Evolutionary conservation across 1,140 invertebrate genomes (phyloP), one percentile per base, ranked within the genome.

Genomic region (Calycopis cecrops): DNA sequence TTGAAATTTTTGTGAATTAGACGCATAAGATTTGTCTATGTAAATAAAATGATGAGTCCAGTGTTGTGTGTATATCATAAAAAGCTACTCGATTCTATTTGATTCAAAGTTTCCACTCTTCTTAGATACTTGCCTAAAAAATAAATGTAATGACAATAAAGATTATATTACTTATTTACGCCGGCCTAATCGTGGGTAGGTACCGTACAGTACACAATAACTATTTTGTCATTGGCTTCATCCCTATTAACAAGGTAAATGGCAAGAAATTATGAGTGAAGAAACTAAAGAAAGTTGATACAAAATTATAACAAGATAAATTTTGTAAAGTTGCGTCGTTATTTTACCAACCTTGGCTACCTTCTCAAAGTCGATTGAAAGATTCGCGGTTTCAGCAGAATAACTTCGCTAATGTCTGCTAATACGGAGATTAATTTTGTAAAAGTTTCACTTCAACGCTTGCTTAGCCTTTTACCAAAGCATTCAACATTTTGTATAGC

Each of bases 361-460:
- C 34, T 62, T 52, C 50, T 18, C 54, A 53, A 70, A 65, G 58
- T 67, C 56, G 58, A 70, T 67, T 67, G 60, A 64, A 68, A 68
- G 62, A 67, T 67, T 64, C 56, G 51, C 55, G 57, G 65, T 56
- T 65, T 60, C 49, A 55, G 60, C 55, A 59, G 55, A 65, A 63
- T 61, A 63, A 70, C 53, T 67, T 65, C 28, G 60, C 55, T 64
- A 60, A 70, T 67, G 62, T 70, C 62, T 61, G 48, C 60, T 67
- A 60, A 60, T 67, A 63, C 61, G 51, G 42, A 67, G 55, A 62
- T 70, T 60, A 62, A 67, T 67, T 64, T 67, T 57, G 55, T 57
- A 55, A 66, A 62, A 67, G 55, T 67, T 63, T 56, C 42, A 62
- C 52, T 52, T 59, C 55, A 55, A 55, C 48, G 55, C 60, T 48